phyloP scores from a whole-genome alignment of 1,140 invertebrate species.

The Parasteatoda tepidariorum region DNA sequence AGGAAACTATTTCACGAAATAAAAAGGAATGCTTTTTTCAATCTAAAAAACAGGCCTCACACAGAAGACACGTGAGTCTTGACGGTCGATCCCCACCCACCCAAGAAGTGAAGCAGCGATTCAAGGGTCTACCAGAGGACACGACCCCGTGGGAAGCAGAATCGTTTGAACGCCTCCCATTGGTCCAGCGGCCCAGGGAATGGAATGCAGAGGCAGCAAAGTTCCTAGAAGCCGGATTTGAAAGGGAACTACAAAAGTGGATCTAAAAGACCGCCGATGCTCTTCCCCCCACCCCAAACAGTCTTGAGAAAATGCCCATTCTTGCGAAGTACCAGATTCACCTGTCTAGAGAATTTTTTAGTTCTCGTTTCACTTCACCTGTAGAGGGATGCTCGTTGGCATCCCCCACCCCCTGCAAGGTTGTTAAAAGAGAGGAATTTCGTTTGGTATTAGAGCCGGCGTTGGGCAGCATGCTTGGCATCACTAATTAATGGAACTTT shows the following conservation, averaged over 20 bases:
- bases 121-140: constrained; percentile 20
- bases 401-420: too few relatives aligned
- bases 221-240: constrained; percentile 43
- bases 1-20: too few relatives aligned
- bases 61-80: too few relatives aligned
- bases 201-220: constrained; percentile 13
- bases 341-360: neutral
- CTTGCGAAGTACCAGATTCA: constrained; percentile 11
- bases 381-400: too few relatives aligned
- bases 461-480: neutral
- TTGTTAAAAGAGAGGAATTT: too few relatives aligned
- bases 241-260: constrained; percentile 29
- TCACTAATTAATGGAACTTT: neutral
- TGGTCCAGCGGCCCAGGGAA: neutral
- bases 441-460: neutral
- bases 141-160: constrained; percentile 17
- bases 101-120: neutral
- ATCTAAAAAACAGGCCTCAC: too few relatives aligned
- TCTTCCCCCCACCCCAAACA: neutral
- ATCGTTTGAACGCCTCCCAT: neutral
- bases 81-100: too few relatives aligned
- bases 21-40: too few relatives aligned
- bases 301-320: constrained; percentile 21
- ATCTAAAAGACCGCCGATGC: neutral
- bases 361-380: neutral